Evolutionary conservation across 2,888 invertebrate species (phyloP).

Genomic region (Margaritifera margaritifera): DNA sequence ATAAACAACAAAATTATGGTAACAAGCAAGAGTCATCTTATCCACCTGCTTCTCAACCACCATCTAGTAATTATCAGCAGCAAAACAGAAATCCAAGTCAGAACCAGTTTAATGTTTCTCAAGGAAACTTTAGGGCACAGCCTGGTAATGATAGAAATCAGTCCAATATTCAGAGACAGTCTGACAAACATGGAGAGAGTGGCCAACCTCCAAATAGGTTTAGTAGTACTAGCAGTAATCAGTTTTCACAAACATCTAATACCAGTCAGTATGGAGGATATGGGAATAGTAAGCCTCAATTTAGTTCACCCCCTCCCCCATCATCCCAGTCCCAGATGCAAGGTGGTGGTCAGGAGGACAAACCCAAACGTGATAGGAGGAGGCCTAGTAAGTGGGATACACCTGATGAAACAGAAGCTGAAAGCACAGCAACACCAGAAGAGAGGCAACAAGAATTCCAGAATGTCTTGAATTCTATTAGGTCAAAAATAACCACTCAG

Average conservation of each 20-base stretch:
- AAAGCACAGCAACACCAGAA: too few species aligned
- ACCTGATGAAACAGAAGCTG: slow-evolving; percentile 27
- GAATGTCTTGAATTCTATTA: too few species aligned
- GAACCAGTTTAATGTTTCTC: slow-evolving; percentile 18
- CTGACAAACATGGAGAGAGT: slow-evolving; percentile 18
- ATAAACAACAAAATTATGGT: slow-evolving; percentile 12
- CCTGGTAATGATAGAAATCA: slow-evolving; percentile 8
- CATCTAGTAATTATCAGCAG: slow-evolving; percentile 2
- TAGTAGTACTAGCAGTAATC: too few species aligned
- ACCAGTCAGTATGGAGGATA: slow-evolving; percentile 5
- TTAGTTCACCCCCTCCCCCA: neutral
- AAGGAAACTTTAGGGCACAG: slow-evolving; percentile 4
- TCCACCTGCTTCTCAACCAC: neutral
- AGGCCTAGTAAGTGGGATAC: slow-evolving; percentile 56
- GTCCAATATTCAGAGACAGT: slow-evolving; percentile 2
- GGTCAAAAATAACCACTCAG: too few species aligned
- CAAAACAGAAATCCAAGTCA: slow-evolving; percentile 8
- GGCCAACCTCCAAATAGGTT: slow-evolving; percentile 9
- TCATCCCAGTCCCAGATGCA: slow-evolving; percentile 2
- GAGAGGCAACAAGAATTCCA: too few species aligned
- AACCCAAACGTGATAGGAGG: slow-evolving; percentile 39
- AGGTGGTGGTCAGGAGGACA: slow-evolving; percentile 5
- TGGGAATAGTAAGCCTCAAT: slow-evolving; percentile 30
- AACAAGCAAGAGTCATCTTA: too few species aligned
- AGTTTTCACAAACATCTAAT: too few species aligned